Evolutionary conservation across 2,888 invertebrate genomes (phyloP).

Genomic region (Drosophila setosimentum): DNA sequence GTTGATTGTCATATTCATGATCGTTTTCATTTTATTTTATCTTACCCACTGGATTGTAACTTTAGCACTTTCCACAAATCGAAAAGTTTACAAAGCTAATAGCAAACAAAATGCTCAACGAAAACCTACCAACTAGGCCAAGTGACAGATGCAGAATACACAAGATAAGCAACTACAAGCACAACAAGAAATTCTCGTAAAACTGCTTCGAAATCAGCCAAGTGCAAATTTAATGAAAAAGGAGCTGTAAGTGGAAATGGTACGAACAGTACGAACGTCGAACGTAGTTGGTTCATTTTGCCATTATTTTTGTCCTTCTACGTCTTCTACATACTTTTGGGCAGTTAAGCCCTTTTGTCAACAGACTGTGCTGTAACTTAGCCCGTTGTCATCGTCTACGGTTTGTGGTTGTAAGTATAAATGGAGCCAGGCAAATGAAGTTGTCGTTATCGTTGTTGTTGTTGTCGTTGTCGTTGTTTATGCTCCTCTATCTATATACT

Average conservation of each 20-base stretch:
- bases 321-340: constrained; percentile 48
- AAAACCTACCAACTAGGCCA: constrained; percentile 28
- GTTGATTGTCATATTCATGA: not conserved
- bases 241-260: constrained; percentile 52
- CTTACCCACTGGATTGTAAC: constrained; percentile 44
- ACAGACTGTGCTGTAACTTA: constrained; percentile 52
- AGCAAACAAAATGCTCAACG: constrained; percentile 69
- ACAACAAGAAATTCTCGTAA: constrained; percentile 20
- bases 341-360: constrained; percentile 70
- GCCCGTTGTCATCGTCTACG: constrained; percentile 38
- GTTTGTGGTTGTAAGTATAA: constrained; percentile 39
- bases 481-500: constrained; percentile 41
- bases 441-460: constrained; percentile 35
- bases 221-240: constrained; percentile 66
- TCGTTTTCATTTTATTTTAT: constrained; percentile 2
- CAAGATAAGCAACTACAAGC: constrained; percentile 15
- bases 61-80: constrained; percentile 64
- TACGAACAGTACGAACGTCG: constrained; percentile 21
- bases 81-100: constrained; percentile 62
- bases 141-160: constrained; percentile 21
- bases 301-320: not conserved
- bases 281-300: constrained; percentile 23
- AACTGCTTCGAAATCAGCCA: constrained; percentile 49
- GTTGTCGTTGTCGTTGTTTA: constrained; percentile 43
- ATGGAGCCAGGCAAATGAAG: constrained; percentile 33